phyloP scores from a whole-genome alignment of 1,140 invertebrate genomes.

The Pantala flavescens region DNA sequence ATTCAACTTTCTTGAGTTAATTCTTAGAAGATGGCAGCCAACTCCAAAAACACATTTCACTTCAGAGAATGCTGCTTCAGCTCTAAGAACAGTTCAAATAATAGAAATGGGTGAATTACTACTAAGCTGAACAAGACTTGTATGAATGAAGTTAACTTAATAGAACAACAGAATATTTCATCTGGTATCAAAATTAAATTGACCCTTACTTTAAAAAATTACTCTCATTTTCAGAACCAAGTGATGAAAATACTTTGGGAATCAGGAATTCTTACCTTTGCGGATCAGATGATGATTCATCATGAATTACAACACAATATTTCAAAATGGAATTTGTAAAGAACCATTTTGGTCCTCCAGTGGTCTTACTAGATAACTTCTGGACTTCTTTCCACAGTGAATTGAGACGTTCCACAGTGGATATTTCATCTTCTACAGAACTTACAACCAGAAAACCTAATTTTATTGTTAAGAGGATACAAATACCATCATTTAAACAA shows the following conservation, averaged over 20 bases:
- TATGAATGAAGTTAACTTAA: too few species aligned
- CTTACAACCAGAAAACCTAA: not conserved
- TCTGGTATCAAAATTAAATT: too few species aligned
- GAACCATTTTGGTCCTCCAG: constrained; percentile 71
- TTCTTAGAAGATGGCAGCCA: not conserved
- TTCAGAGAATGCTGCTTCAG: constrained; percentile 67
- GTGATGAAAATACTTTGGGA: too few species aligned
- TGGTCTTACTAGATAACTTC: not conserved
- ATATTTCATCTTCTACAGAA: not conserved
- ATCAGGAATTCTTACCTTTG: constrained; percentile 16
- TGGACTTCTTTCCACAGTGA: not conserved
- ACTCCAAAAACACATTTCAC: constrained; percentile 44
- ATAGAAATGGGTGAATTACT: constrained; percentile 26
- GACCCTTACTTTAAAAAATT: too few species aligned
- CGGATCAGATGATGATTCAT: constrained; percentile 42
- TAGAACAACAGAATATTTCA: too few species aligned
- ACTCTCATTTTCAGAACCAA: too few species aligned
- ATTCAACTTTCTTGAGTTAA: not conserved
- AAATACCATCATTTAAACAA: too few species aligned
- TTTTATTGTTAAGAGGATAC: too few species aligned
- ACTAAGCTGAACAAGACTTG: not conserved
- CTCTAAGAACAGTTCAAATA: constrained; percentile 40
- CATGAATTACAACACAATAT: constrained; percentile 85
- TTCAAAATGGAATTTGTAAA: constrained; percentile 65
- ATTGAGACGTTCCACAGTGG: constrained; percentile 9